Evolutionary conservation across 2,888 invertebrate species (phyloP).

Genomic region (Boloria euphrosyne): DNA sequence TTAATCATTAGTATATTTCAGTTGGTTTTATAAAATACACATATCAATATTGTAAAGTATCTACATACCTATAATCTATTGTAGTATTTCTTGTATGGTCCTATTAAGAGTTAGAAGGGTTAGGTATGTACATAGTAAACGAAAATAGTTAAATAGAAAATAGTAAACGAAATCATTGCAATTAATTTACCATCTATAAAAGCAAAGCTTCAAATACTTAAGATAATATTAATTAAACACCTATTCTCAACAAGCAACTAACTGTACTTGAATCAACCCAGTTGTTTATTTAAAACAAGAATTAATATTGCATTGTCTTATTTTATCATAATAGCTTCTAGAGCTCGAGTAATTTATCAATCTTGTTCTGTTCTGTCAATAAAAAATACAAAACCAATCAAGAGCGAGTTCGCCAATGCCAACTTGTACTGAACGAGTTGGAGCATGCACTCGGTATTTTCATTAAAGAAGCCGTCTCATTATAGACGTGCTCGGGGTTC

Average conservation of each 20-base stretch:
- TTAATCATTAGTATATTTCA: too few species aligned
- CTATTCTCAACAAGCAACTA: neutral
- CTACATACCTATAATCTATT: too few species aligned
- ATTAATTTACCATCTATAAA: neutral
- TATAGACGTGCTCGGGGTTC: constrained; percentile 68
- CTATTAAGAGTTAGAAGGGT: too few species aligned
- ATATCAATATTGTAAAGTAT: too few species aligned
- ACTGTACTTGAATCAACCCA: neutral
- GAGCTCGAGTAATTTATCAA: constrained; percentile 40
- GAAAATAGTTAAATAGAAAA: too few species aligned
- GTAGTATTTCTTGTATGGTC: too few species aligned
- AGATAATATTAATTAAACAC: constrained; percentile 14
- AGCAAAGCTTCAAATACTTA: constrained; percentile 32
- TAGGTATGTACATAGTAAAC: too few species aligned
- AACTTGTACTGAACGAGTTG: constrained; percentile 51
- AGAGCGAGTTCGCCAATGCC: constrained; percentile 43
- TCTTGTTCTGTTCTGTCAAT: constrained; percentile 37
- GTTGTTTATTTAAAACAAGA: constrained; percentile 8
- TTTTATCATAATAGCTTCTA: constrained; percentile 35
- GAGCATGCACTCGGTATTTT: constrained; percentile 67
- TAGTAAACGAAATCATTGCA: too few species aligned
- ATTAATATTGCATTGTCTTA: constrained; percentile 32
- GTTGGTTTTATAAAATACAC: too few species aligned
- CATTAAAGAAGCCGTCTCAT: constrained; percentile 79
- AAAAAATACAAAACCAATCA: constrained; percentile 39